Conservation (phyloP, 1,140 invertebrate species). For the Drosophila subobscura region DNA sequence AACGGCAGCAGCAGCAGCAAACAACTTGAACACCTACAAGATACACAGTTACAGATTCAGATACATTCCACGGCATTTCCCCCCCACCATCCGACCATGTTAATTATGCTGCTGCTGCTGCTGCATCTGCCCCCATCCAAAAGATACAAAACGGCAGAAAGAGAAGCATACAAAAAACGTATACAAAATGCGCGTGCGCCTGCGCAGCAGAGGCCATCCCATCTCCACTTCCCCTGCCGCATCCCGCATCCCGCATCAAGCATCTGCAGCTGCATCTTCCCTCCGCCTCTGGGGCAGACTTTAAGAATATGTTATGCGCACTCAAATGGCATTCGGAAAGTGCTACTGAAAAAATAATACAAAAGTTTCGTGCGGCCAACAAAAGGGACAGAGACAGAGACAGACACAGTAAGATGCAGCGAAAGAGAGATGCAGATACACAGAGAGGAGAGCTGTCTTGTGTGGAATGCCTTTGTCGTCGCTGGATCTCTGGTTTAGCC, state of each 20-base stretch:
- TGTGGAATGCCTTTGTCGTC: constrained; percentile 23
- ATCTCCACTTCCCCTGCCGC: constrained; percentile 11
- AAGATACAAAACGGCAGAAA: constrained; percentile 57
- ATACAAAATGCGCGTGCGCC: constrained; percentile 50
- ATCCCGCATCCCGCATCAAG: not conserved
- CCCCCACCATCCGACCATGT: constrained; percentile 34
- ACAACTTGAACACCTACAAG: constrained; percentile 66
- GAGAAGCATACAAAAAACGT: constrained; percentile 7
- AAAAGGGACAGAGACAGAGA: constrained; percentile 46
- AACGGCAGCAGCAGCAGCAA: constrained; percentile 48
- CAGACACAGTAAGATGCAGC: constrained; percentile 2
- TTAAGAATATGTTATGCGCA: constrained; percentile 80
- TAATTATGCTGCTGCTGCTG: constrained; percentile 74
- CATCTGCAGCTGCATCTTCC: constrained; percentile 27
- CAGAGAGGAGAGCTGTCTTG: constrained; percentile 8
- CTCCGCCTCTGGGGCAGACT: constrained; percentile 39
- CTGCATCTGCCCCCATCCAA: constrained; percentile 44
- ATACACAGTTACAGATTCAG: constrained; percentile 74
- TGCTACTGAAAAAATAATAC: constrained; percentile 80
- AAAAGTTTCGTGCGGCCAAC: constrained; percentile 71
- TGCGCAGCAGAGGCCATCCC: constrained; percentile 48
- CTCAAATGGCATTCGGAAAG: constrained; percentile 80
- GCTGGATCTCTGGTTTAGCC: constrained; percentile 27
- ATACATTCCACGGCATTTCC: constrained; percentile 43
- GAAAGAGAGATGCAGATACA: constrained; percentile 4